Evolutionary conservation across 2,113 vertebrate genomes (phyloP).

Genomic region (Labrus mixtus): DNA sequence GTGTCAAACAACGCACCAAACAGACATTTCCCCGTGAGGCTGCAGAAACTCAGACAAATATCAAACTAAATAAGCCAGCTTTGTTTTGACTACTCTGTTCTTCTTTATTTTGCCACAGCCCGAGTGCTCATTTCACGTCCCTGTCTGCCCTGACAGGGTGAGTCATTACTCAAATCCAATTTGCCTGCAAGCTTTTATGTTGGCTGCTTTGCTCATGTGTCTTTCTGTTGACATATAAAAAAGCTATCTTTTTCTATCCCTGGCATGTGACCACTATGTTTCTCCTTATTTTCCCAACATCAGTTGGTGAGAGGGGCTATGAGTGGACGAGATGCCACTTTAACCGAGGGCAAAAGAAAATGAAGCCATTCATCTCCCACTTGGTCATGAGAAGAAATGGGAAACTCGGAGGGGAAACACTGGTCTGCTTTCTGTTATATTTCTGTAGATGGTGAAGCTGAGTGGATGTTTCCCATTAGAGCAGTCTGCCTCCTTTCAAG

Average conservation of each 20-base stretch:
- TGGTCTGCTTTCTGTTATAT: conserved; percentile 52
- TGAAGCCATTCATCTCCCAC: conserved; percentile 72
- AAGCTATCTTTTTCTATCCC: conserved; percentile 49
- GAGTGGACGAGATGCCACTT: conserved; percentile 67
- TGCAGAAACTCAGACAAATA: conserved; percentile 54
- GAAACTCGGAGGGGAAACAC: conserved; percentile 50
- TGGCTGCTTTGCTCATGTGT: conserved; percentile 67
- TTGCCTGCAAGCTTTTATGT: conserved; percentile 69
- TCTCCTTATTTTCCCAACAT: conserved; percentile 57
- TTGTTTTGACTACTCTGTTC: conserved; percentile 58
- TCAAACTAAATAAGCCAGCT: conserved; percentile 56
- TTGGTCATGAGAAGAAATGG: conserved; percentile 66
- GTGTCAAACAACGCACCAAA: conserved; percentile 3
- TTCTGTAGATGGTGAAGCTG: conserved; percentile 40
- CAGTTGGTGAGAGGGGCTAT: conserved; percentile 53
- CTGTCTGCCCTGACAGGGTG: conserved; percentile 61
- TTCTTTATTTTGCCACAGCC: conserved; percentile 41
- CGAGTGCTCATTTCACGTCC: conserved; percentile 55
- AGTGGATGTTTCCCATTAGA: conserved; percentile 40
- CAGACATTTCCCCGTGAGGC: conserved; percentile 23
- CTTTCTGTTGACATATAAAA: conserved; percentile 68
- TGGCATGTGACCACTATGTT: conserved; percentile 61
- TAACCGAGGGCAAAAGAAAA: conserved; percentile 80
- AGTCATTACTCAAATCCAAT: conserved; percentile 79
- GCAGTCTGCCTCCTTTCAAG: conserved; percentile 18